Base-by-base conservation (phyloP, 2,888 invertebrate species). In the Cheilosia vulpina region DNA sequence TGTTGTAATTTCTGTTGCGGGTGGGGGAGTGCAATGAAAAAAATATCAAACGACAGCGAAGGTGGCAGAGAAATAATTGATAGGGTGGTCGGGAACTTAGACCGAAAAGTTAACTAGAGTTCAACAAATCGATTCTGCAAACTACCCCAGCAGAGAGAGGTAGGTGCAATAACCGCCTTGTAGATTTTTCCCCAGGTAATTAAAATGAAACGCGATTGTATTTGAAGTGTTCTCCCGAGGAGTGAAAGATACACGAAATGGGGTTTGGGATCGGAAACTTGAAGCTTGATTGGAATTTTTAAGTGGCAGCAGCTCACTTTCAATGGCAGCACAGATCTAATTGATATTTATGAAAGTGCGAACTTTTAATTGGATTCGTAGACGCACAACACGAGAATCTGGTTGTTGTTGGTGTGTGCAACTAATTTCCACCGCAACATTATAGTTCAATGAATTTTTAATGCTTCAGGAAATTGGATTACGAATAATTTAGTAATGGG, bases 41-140 rank as follows among this genome's bases (percentile, higher is more conserved):
- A 53, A 6, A 50, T 52, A 43, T 63, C 47, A 57, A 43, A 27
- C 7, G 13, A 31, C 41, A 57, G 24, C 19, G 27, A 0, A 27
- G 55, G 53, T 24, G 17, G 52, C 31, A 31, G 5, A 34, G 11
- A 27, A 5, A 43, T 43, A 57, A 76, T 66, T 52, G 58, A 68
- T 27, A 52, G 66, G 52, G 68, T 50, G 58, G 58, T 31, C 19
- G 9, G 31, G 69, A 69, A 75, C 53, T 65, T 65, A 55, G 60
- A 84, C 69, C 79, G 60, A 9, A 43, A 83, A 80, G 79, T 84
- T 80, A 84, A 84, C 80, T 84, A 84, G 84, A 69, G 58, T 71
- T 76, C 79, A 71, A 66, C 53, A 63, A 84, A 80, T 84, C 75
- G 80, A 84, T 75, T 79, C 69, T 69, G 68, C 19, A 27, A 27